phyloP scores from a whole-genome alignment of 2,113 vertebrate genomes.

The Rhinoptilus africanus region DNA sequence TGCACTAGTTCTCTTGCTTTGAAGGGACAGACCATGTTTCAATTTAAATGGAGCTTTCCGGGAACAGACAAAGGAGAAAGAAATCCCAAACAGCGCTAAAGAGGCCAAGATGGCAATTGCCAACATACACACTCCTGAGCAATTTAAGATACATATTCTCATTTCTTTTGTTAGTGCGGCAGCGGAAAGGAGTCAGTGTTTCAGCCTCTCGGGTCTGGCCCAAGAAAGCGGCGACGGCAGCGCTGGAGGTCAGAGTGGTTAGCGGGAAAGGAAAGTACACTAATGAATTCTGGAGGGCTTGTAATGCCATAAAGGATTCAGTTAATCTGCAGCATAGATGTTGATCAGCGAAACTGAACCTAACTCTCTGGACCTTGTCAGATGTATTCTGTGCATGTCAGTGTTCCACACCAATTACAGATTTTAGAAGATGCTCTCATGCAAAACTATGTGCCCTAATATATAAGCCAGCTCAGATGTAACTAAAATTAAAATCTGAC shows the following conservation, averaged over 20 bases:
- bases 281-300: conserved; percentile 74
- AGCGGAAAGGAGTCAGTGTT: background rate
- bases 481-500: conserved; percentile 83
- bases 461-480: conserved; percentile 78
- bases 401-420: conserved; percentile 83
- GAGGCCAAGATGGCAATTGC: background rate
- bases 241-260: conserved; percentile 40
- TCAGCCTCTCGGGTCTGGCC: background rate
- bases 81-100: background rate
- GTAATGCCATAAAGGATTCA: conserved; percentile 75
- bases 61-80: background rate
- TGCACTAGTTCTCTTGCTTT: background rate
- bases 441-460: conserved; percentile 77
- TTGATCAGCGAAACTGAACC: conserved; percentile 73
- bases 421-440: conserved; percentile 79
- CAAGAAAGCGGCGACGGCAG: background rate
- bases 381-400: conserved; percentile 77
- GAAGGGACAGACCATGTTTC: background rate
- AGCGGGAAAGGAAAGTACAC: conserved; percentile 32
- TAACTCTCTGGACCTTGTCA: conserved; percentile 74
- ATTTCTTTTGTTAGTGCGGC: background rate
- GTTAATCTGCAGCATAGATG: conserved; percentile 79
- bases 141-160: background rate
- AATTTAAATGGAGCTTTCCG: background rate
- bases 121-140: background rate